A percentile compares a stretch with the other conserved stretches of the same genome.
phyloP scores from a whole-genome alignment of 2,113 vertebrate genomes.

The Myotis davidii region DNA sequence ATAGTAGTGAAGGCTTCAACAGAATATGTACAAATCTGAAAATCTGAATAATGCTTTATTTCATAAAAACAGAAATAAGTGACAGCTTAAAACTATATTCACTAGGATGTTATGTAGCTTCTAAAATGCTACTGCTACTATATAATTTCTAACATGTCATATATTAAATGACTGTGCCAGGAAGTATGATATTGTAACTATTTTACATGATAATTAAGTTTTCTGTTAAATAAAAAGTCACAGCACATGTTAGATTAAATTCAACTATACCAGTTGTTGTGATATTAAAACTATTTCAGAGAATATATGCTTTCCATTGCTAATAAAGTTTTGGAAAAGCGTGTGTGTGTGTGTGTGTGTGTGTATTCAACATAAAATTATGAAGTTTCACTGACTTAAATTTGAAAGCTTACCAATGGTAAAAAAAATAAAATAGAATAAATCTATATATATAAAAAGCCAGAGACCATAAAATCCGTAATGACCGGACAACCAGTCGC shows the following conservation, averaged over 20 bases:
- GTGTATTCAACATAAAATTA: slow-evolving; percentile 2
- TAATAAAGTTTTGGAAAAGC: slow-evolving; percentile 17
- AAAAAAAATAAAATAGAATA: background rate
- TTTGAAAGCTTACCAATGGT: background rate
- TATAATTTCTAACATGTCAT: slow-evolving; percentile 17
- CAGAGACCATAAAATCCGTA: too few relatives aligned
- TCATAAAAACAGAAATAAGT: slow-evolving; percentile 30
- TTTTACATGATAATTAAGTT: slow-evolving; percentile 30
- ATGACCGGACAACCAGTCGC: too few relatives aligned
- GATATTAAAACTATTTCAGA: slow-evolving; percentile 34
- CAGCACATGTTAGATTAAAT: background rate
- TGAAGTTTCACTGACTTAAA: background rate
- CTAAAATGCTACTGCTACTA: background rate
- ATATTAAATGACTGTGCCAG: slow-evolving; percentile 20
- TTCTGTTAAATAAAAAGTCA: slow-evolving; percentile 44
- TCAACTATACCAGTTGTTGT: slow-evolving; percentile 10
- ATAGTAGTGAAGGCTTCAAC: background rate
- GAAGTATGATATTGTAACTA: background rate
- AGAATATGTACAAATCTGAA: background rate
- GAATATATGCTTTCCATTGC: background rate
- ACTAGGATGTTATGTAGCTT: background rate
- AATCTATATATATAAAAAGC: too few relatives aligned
- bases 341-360: too few relatives aligned
- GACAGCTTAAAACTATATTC: background rate
- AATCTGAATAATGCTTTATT: background rate